phyloP scores from a whole-genome alignment of 2,797 vertebrate genomes.

The Ctenosaura bakeri region DNA sequence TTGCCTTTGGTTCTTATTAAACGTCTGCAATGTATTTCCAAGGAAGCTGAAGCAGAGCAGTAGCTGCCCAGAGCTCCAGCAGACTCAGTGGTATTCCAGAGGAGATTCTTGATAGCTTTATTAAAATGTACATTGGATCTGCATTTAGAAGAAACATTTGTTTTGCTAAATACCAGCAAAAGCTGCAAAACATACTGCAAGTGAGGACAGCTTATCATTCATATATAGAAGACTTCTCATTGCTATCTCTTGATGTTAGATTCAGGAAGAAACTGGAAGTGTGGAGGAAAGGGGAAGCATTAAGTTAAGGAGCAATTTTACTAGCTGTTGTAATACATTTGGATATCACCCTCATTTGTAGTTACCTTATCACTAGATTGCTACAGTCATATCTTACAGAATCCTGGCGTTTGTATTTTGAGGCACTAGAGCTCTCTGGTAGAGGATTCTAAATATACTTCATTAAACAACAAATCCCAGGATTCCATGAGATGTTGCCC shows the following conservation, averaged over 20 bases:
- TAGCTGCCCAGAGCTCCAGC: neutral
- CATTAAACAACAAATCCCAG: too few relatives aligned
- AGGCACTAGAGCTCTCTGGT: too few relatives aligned
- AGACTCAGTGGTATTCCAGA: neutral
- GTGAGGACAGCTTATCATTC: neutral
- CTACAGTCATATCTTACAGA: too few relatives aligned
- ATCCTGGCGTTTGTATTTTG: too few relatives aligned
- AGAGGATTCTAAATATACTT: too few relatives aligned
- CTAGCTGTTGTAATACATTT: too few relatives aligned
- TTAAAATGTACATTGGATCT: neutral
- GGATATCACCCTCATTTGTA: too few relatives aligned
- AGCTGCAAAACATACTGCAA: neutral
- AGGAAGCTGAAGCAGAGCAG: neutral
- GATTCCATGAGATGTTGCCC: too few relatives aligned
- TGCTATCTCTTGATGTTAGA: neutral
- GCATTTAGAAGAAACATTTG: neutral
- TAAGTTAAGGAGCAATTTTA: neutral
- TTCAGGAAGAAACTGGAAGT: neutral
- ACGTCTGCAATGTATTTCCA: neutral
- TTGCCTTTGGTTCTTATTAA: neutral
- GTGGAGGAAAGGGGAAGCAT: too few relatives aligned
- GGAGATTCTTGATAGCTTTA: neutral
- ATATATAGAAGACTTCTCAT: neutral
- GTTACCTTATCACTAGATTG: too few relatives aligned
- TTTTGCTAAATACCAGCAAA: constrained; percentile 25